Conservation (phyloP, 2,888 invertebrate species). For the Nemotelus pantherinus region DNA sequence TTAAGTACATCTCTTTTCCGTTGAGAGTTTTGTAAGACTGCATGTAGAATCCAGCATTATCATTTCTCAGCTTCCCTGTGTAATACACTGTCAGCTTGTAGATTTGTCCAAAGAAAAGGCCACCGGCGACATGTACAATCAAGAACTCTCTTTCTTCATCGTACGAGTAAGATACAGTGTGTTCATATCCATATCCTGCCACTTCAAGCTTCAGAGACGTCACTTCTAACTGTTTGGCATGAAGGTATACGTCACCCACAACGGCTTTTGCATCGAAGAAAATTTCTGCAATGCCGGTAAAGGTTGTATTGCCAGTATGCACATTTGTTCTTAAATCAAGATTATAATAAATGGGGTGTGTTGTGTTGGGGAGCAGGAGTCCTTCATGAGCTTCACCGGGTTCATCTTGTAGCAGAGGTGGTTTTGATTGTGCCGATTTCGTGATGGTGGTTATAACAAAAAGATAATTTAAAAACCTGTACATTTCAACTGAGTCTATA, state of each 20-base stretch:
- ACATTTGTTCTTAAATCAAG: slow-evolving; percentile 67
- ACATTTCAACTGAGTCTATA: too few relatives aligned
- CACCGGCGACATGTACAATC: slow-evolving; percentile 9
- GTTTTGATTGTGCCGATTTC: too few relatives aligned
- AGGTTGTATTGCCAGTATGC: slow-evolving; percentile 56
- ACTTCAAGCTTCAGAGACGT: slow-evolving; percentile 1
- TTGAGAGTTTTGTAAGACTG: slow-evolving; percentile 63
- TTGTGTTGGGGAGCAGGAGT: slow-evolving; percentile 64
- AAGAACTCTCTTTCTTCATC: slow-evolving; percentile 43
- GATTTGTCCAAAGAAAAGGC: slow-evolving; percentile 47
- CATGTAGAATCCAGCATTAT: slow-evolving; percentile 71
- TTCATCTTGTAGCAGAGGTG: too few relatives aligned
- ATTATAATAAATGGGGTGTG: slow-evolving; percentile 67
- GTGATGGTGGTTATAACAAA: too few relatives aligned
- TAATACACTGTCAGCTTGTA: slow-evolving; percentile 68
- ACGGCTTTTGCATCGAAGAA: slow-evolving; percentile 65
- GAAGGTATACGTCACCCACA: slow-evolving; percentile 68
- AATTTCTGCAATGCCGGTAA: slow-evolving; percentile 65
- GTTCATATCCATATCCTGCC: neutral
- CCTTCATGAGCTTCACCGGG: neutral
- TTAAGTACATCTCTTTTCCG: slow-evolving; percentile 33
- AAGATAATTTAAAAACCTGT: too few relatives aligned
- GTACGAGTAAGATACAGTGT: neutral
- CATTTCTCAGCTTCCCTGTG: slow-evolving; percentile 66
- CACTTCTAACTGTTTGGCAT: slow-evolving; percentile 67